Base-by-base conservation (phyloP, 2,797 vertebrate species). In the Setipinna tenuifilis region DNA sequence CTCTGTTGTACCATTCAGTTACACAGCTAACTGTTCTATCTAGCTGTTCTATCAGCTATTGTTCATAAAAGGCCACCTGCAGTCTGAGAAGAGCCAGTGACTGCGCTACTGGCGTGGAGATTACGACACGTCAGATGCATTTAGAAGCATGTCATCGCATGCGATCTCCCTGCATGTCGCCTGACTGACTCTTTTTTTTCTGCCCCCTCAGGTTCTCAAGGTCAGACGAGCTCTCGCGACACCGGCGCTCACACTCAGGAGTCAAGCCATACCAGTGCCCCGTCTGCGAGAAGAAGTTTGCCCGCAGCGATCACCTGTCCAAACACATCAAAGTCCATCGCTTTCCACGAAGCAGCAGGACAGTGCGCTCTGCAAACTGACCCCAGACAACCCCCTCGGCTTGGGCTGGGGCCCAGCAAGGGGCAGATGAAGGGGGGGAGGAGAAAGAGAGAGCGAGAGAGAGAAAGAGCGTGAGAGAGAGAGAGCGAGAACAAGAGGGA, bases 291-390 rank as follows among this genome's bases (percentile, higher is more conserved):
- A 99, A 99, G 95, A 98, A 97, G 94, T 99, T 99, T 87, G 98
- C 98, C 46, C 97, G 98, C 78, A 99, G 98, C 0, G 98, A 99
- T 96, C 98, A 99, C 95, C 96, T 98, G 92, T 98, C 98, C 90
- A 99, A 99, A 92, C 98, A 99, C 71, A 94, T 98, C 95, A 99
- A 99, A 96, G 98, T 99, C 93, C 98, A 99, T 88, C 97, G 98
- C 87, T 98, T 99, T 94, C 98, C 98, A 6, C 95, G 98, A 91
- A 97, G 96, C 95, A 97, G 94, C 94, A 97, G 98, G 88, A 95
- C 97, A 3, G 92, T 95, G 46, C 97, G 97, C 84, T 92, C 96
- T 6, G 90, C 94, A 90, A 98, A 96, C 95, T 97, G 96, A 97
- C 86, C 87, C 92, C 88, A 46, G 81, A 91, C 91, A 92, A 91